Evolutionary conservation across 2,113 vertebrate genomes (phyloP), one percentile per base, ranked within the genome.

Genomic region (Galemys pyrenaicus): DNA sequence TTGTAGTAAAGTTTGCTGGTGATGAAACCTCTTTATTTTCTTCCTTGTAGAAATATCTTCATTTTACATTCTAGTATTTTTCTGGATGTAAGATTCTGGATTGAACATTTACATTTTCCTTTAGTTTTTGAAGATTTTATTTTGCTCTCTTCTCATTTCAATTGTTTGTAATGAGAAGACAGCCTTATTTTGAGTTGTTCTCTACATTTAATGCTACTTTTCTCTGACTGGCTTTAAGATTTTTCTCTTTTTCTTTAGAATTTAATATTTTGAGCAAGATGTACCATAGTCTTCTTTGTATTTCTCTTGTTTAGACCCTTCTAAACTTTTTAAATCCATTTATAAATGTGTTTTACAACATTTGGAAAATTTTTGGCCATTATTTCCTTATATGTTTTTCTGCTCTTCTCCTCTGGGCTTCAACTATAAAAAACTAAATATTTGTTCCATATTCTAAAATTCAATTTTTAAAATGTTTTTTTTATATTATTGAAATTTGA

Each of bases 211-310:
- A 60, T 67, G 8, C 22, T 9, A 68, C 41, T 89, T 95, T 68
- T 70, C 6, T 65, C 37, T 96, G 28, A 15, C 3, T 85, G 28
- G 37, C 70, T 86, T 92, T 73, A 56, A 49, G 37, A 46, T 49
- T 75, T 62, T 88, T 60, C 20, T 80, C 6, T 46, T 75, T 82
- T 41, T 44, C 9, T 84, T 94, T 91, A 91, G 9, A 89, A 86
- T 73, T 80, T 41, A 77, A 58, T 28, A 51, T 6, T 78, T 77
- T 92, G 9, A 68, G 20, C 24, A 75, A 35, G 10, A 5, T 75
- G 46, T 54, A 44, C 15, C 9, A 68, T 80, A 12, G 39, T 20
- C 58, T 92, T 60, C 71, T 78, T 91, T 85, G 13, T 41, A 79
- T 82, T 74, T 39, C 7, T 44, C 20, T 16, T 78, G 4, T 62